These are phyloP conservation scores for Rhynchopsitta pachyrhyncha DNA, from an alignment of 2,113 vertebrate species.

Conservation along the genomic window DNA sequence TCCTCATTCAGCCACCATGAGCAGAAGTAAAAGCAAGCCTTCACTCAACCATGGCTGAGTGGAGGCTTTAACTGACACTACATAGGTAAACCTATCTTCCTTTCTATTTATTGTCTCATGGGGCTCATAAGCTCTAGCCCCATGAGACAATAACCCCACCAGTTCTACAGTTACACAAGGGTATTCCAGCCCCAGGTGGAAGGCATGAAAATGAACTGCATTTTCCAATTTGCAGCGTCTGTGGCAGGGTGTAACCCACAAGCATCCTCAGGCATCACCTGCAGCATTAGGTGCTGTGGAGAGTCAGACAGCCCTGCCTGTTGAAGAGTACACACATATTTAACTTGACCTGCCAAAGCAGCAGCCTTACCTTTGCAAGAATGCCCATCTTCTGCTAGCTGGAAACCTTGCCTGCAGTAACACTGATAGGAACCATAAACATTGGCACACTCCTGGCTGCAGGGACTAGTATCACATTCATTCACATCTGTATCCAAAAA, in stretches of 20 bases:
- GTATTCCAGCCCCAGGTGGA: not conserved
- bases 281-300: not conserved
- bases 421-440: slow-evolving; percentile 95
- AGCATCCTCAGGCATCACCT: not conserved
- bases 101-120: not conserved
- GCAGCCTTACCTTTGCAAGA: slow-evolving; percentile 85
- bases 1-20: not conserved
- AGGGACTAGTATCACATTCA: slow-evolving; percentile 85
- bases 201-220: not conserved
- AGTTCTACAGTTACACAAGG: not conserved
- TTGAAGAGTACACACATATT: not conserved
- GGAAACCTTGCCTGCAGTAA: slow-evolving; percentile 91
- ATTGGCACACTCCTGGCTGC: slow-evolving; percentile 93
- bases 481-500: slow-evolving; percentile 83
- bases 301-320: not conserved
- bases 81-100: not conserved
- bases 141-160: not conserved
- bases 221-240: not conserved
- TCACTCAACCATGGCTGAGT: not conserved
- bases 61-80: not conserved
- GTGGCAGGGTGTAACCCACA: not conserved
- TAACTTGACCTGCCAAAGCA: not conserved
- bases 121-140: not conserved
- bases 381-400: slow-evolving; percentile 87
- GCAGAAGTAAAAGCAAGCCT: not conserved